Percentiles rank a stretch among this genome's conserved stretches.
phyloP scores from a whole-genome alignment of 2,888 invertebrate genomes.

The Agrochola circellaris region DNA sequence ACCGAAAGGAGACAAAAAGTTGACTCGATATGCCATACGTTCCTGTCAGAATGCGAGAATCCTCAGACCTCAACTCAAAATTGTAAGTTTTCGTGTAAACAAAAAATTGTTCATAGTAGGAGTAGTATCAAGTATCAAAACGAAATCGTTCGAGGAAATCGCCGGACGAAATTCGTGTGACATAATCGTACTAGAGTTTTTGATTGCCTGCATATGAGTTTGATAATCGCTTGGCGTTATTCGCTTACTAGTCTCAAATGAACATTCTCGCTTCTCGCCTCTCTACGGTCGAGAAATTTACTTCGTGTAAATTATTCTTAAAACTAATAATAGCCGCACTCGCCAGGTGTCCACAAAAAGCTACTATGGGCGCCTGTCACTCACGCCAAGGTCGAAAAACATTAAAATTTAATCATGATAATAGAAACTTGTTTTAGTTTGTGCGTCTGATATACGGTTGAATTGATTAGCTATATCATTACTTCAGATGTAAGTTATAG shows the following conservation, averaged over 20 bases:
- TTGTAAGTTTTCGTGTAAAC: too few relatives aligned
- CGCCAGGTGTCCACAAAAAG: conserved; percentile 62
- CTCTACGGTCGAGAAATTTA: background rate
- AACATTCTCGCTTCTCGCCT: background rate
- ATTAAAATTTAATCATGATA: conserved; percentile 55
- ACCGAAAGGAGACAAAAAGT: background rate
- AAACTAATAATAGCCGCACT: conserved; percentile 47
- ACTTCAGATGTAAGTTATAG: conserved; percentile 8
- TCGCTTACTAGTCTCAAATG: too few relatives aligned
- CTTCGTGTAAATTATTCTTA: conserved; percentile 11
- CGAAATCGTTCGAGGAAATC: too few relatives aligned
- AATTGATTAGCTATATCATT: conserved; percentile 42
- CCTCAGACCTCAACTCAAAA: too few relatives aligned
- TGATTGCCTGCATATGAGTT: too few relatives aligned
- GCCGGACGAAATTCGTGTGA: too few relatives aligned
- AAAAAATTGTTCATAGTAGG: too few relatives aligned
- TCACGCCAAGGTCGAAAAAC: conserved; percentile 62
- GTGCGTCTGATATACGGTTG: conserved; percentile 15
- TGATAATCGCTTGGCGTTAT: too few relatives aligned
- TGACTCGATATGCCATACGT: background rate
- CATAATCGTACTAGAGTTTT: too few relatives aligned
- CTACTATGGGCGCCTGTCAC: conserved; percentile 49
- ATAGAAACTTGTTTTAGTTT: conserved; percentile 51
- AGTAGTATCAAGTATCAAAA: too few relatives aligned
- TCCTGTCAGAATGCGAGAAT: too few relatives aligned